Percentiles rank a stretch among this genome's conserved stretches.
Conservation (phyloP, 1,140 invertebrate genomes). For the Ctenoplectra terminalis region DNA sequence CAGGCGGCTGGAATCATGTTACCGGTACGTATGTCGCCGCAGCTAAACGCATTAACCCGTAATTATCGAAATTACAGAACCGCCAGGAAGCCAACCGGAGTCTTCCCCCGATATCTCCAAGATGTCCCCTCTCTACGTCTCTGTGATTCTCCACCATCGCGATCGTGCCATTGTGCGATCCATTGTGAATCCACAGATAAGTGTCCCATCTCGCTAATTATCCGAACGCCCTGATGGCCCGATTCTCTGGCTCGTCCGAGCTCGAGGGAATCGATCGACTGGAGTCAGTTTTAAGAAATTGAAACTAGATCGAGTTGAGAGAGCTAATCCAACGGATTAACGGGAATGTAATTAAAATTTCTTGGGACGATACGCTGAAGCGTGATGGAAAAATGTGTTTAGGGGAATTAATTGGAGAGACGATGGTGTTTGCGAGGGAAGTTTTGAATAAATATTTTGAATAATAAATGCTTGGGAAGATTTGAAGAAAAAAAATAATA, state of each 20-base stretch:
- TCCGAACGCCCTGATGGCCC: conserved; percentile 43
- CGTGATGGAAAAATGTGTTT: not conserved
- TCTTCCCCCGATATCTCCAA: conserved; percentile 47
- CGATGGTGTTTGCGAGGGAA: not conserved
- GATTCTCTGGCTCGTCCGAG: not conserved
- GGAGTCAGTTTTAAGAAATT: conserved; percentile 60
- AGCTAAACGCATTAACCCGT: conserved; percentile 75
- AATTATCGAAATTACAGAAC: conserved; percentile 77
- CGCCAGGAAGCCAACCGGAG: conserved; percentile 47
- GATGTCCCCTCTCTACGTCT: conserved; percentile 5
- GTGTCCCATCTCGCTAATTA: conserved; percentile 71
- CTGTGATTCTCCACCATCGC: no score
- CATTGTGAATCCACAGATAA: conserved; percentile 61
- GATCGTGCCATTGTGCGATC: conserved; percentile 45
- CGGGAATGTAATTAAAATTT: conserved; percentile 8
- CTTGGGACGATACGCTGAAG: no score
- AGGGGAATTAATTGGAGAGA: not conserved
- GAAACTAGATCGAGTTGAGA: conserved; percentile 20
- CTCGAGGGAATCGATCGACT: conserved; percentile 39
- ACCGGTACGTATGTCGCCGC: conserved; percentile 65
- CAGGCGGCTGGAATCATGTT: conserved; percentile 64
- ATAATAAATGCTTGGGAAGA: no score
- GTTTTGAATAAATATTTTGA: no score
- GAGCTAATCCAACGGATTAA: conserved; percentile 24
- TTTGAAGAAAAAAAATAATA: no score